These are phyloP conservation scores for Neostethus bicornis DNA, from an alignment of 2,797 vertebrate genomes.

Conservation along the genomic window DNA sequence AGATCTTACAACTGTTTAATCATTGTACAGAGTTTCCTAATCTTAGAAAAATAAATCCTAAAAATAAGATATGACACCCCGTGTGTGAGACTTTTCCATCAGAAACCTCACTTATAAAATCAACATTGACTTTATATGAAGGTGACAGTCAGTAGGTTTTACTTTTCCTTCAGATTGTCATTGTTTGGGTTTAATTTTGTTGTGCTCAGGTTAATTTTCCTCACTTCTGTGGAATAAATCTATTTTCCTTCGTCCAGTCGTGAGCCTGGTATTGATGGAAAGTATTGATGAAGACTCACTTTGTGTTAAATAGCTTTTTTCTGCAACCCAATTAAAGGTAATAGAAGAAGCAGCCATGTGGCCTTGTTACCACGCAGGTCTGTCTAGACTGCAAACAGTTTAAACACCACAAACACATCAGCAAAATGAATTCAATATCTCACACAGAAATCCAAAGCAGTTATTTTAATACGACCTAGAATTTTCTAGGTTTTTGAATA, in stretches of 20 bases:
- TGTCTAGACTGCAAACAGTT: conserved; percentile 1
- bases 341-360: conserved; percentile 15
- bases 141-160: neutral
- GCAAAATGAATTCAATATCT: conserved; percentile 16
- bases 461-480: too few relatives aligned
- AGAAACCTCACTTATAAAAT: neutral
- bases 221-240: neutral
- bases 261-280: neutral
- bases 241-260: neutral
- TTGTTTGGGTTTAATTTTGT: neutral
- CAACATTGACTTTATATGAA: neutral
- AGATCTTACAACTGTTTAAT: too few relatives aligned
- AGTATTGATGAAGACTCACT: neutral
- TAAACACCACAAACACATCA: neutral
- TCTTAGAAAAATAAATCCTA: neutral
- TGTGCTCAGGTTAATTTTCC: neutral
- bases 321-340: conserved; percentile 8
- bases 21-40: neutral
- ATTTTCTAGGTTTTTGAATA: too few relatives aligned
- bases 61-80: conserved; percentile 2
- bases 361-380: conserved; percentile 1
- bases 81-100: neutral
- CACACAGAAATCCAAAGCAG: too few relatives aligned
- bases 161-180: neutral
- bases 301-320: conserved; percentile 5